A percentile compares a stretch with the other conserved stretches of the same genome.
Evolutionary conservation across 1,140 invertebrate genomes (phyloP).

Genomic region (Tribolium madens): DNA sequence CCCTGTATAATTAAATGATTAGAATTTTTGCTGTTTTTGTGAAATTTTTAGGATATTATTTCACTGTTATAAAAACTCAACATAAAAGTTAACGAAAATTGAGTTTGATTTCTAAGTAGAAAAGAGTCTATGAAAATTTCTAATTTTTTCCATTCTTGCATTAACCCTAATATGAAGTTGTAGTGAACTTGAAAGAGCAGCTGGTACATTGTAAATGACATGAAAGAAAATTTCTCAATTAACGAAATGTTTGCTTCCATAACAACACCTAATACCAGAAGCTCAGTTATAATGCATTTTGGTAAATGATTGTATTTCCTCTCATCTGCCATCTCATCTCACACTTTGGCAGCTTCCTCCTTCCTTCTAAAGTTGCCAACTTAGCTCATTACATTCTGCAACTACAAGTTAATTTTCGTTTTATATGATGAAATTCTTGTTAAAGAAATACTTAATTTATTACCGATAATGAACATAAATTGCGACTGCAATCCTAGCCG

Average conservation of each 20-base stretch:
- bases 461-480: slow-evolving; percentile 38
- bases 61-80: too few relatives aligned
- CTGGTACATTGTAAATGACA: not conserved
- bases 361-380: slow-evolving; percentile 26
- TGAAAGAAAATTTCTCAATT: slow-evolving; percentile 36
- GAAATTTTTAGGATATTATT: too few relatives aligned
- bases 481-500: slow-evolving; percentile 15
- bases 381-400: slow-evolving; percentile 38
- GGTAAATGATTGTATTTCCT: slow-evolving; percentile 37
- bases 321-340: slow-evolving; percentile 36
- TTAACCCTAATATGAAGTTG: too few relatives aligned
- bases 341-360: slow-evolving; percentile 32
- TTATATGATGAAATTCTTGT: slow-evolving; percentile 39
- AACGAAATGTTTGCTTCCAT: slow-evolving; percentile 20
- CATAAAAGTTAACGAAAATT: too few relatives aligned
- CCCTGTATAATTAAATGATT: too few relatives aligned
- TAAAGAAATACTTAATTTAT: slow-evolving; percentile 36
- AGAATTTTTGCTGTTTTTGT: too few relatives aligned
- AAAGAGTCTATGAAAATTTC: too few relatives aligned
- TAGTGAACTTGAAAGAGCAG: too few relatives aligned
- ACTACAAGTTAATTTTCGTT: slow-evolving; percentile 39
- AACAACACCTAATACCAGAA: slow-evolving; percentile 5
- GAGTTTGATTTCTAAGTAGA: too few relatives aligned
- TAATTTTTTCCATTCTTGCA: too few relatives aligned
- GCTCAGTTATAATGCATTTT: slow-evolving; percentile 27